Base-by-base conservation (phyloP, 1,140 invertebrate species). In the Drosophila pectinifera region DNA sequence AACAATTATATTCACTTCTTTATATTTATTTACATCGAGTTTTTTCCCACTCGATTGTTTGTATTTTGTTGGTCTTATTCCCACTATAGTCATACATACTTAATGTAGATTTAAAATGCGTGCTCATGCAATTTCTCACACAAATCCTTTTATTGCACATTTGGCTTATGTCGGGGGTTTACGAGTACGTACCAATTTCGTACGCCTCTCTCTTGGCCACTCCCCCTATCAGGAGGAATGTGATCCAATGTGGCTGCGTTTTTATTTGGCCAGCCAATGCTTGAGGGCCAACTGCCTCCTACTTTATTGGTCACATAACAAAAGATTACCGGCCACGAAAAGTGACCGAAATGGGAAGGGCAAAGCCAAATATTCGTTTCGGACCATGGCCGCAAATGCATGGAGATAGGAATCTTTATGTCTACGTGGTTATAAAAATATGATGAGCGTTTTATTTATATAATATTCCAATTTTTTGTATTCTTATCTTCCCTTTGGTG, bases 121-220 rank as follows among this genome's bases (percentile, higher is more conserved):
- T 82, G 78, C 78, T 88, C 83, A 69, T 79, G 78, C 83, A 82
- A 88, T 88, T 88, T 88, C 78, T 88, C 78, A 88, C 83, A 76
- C 78, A 88, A 88, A 88, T 88, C 83, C 83, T 88, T 88, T 88
- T 86, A 88, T 86, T 88, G 83, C 83, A 88, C 83, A 88, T 77
- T 88, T 81, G 83, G 83, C 78, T 88, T 88, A 88, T 76, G 75
- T 67, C 51, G 72, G 74, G 70, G 73, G 80, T 54, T 54, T 38
- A 39, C n/a, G 57, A 24, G 81, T 76, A 82, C 72, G 83, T 76
- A 79, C 70, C 75, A 79, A 88, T 88, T 82, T 82, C 55, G 57
- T 45, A 59, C 78, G 77, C 76, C 56, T 22, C 18, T 10, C 36
- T 22, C 38, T n/a, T n/a, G 28, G 72, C 41, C 72, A 76, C 78